Evolutionary conservation across 2,113 vertebrate genomes (phyloP), one percentile per base, ranked within the genome.

Genomic region (Microtus ochrogaster): DNA sequence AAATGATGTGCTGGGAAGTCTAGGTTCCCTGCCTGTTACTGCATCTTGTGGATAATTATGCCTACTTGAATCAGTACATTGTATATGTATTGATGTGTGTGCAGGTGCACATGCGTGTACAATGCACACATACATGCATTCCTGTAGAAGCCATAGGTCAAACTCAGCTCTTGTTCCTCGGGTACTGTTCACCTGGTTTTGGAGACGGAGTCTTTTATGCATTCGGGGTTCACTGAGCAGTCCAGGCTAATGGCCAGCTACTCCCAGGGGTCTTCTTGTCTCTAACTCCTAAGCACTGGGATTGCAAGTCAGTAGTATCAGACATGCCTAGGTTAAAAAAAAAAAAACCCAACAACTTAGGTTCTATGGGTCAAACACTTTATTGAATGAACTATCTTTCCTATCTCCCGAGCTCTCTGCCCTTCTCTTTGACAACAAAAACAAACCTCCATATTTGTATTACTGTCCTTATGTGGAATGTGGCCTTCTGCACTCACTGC

Each of bases 51-150:
- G 8, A 55, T 68, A 44, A 36, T n/a, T 41, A 30, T 55, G 33
- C 77, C 19, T 44, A 24, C 41, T 81, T 17, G 66, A 16, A 14
- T 65, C 49, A 52, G 49, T 13, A 52, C 49, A 13, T 52, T 84
- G 0, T 63, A 7, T 52, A 30, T 52, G 14, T 76, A 10, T 2
- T 28, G 30, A 83, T 63, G 16, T 41, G 4, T 55, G 65, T 55
- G 33, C 55, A 55, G 33, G 36, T 87, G 44, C 10, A 36, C 28
- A 66, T 44, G 65, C 49, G 41, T 87, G 19, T 16, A 33, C 7
- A 82, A n/a, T n/a, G 24, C 17, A 16, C 2, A 16, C 0, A 0
- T 10, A 0, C 55, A 16, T 36, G 5, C 24, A 66, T 72, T 49
- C 33, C 10, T n/a, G 36, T 73, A 68, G 47, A 73, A 36, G 14